Percentiles rank a stretch among this genome's conserved stretches.
Evolutionary conservation across 2,113 vertebrate species (phyloP).

Genomic region (Saiga tatarica): DNA sequence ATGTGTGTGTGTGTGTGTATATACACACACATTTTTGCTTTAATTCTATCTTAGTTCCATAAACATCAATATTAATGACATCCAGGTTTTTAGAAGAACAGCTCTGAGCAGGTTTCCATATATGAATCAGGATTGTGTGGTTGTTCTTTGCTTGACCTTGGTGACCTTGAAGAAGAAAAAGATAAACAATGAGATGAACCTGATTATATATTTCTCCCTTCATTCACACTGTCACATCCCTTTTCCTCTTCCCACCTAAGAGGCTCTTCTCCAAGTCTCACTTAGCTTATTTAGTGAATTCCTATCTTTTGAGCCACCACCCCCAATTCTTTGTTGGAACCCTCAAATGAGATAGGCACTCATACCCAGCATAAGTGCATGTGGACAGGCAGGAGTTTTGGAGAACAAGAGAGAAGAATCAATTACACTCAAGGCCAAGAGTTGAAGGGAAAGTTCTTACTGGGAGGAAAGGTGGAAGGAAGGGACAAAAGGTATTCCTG

Average conservation of each 20-base stretch:
- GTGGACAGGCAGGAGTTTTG: background rate
- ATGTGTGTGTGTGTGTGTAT: too few species aligned
- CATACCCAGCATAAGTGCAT: background rate
- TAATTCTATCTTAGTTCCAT: background rate
- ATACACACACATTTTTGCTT: background rate
- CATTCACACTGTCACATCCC: background rate
- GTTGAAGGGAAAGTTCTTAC: background rate
- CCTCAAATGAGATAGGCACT: background rate
- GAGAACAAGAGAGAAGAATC: background rate
- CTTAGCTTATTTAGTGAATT: background rate
- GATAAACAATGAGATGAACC: background rate
- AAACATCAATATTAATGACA: background rate
- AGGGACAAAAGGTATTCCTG: background rate
- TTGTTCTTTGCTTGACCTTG: background rate
- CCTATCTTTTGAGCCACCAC: background rate
- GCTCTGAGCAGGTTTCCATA: background rate
- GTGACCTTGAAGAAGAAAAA: slow-evolving; percentile 44
- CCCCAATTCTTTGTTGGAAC: background rate
- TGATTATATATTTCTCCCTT: background rate
- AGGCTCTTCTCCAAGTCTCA: background rate
- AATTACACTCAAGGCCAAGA: background rate
- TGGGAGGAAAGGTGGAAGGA: background rate
- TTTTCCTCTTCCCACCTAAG: background rate
- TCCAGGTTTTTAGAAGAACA: background rate
- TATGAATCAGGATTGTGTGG: background rate